Percentiles rank a stretch among this genome's conserved stretches.
phyloP scores from a whole-genome alignment of 2,113 vertebrate species.

The Tetrax tetrax region DNA sequence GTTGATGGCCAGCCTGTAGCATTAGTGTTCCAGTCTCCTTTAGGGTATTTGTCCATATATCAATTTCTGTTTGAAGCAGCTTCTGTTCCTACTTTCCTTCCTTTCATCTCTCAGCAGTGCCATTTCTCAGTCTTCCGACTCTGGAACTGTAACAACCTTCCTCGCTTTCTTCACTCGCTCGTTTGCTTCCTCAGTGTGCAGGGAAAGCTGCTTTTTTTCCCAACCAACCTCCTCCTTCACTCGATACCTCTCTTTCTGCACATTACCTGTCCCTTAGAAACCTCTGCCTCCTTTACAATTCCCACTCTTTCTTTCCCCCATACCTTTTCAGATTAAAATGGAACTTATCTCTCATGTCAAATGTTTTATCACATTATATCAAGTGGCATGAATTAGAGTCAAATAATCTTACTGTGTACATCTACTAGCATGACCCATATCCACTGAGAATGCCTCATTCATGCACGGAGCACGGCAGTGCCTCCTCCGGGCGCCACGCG shows the following conservation, averaged over 20 bases:
- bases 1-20: constrained; percentile 62
- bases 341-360: constrained; percentile 99
- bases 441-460: constrained; percentile 92
- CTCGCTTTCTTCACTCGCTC: constrained; percentile 71
- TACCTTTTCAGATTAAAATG: constrained; percentile 87
- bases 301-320: constrained; percentile 78
- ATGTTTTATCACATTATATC: constrained; percentile 99
- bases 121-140: constrained; percentile 72
- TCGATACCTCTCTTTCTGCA: constrained; percentile 33
- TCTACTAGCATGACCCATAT: constrained; percentile 99
- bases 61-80: constrained; percentile 71
- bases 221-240: constrained; percentile 49
- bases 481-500: constrained; percentile 78
- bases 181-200: constrained; percentile 76
- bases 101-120: constrained; percentile 67
- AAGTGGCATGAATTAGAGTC: constrained; percentile 99
- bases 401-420: constrained; percentile 99
- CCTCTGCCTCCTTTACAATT: constrained; percentile 67
- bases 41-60: constrained; percentile 71
- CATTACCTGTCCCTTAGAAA: constrained; percentile 56
- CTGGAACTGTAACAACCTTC: constrained; percentile 58
- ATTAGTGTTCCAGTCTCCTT: constrained; percentile 72
- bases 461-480: constrained; percentile 81
- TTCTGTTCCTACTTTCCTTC: constrained; percentile 73
- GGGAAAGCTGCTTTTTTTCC: constrained; percentile 65